These are phyloP conservation scores for Seriola aureovittata DNA, from an alignment of 2,113 vertebrate genomes.

Conservation along the genomic window DNA sequence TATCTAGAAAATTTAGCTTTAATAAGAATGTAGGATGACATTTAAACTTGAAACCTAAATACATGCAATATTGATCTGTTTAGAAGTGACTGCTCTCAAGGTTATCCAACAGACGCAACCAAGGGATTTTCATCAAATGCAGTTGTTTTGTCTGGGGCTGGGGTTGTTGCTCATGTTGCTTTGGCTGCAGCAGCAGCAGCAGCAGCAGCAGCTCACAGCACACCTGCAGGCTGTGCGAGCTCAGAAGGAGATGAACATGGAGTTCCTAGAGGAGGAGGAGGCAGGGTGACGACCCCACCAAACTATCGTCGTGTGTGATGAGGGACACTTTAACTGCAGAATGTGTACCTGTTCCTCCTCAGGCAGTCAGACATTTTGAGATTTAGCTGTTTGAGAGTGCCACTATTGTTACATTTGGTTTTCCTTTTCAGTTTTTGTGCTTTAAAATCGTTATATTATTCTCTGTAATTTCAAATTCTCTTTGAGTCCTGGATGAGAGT, in stretches of 20 bases:
- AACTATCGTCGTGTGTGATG: background rate
- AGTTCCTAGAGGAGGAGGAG: background rate
- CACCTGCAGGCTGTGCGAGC: constrained; percentile 3
- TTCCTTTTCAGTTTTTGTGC: background rate
- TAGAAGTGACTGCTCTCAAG: constrained; percentile 4
- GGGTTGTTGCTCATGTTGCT: background rate
- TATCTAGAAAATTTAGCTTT: background rate
- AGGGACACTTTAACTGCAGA: background rate
- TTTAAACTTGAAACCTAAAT: constrained; percentile 1
- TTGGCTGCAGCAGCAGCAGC: too few relatives aligned
- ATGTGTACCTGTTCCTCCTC: background rate
- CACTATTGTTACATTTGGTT: background rate
- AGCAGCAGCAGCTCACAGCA: background rate
- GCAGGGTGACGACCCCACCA: too few relatives aligned
- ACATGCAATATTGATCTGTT: background rate
- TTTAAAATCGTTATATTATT: background rate
- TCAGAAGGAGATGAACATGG: constrained; percentile 13
- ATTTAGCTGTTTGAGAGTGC: too few relatives aligned
- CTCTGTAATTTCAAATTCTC: background rate
- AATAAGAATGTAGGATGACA: background rate
- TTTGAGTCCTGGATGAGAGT: too few relatives aligned
- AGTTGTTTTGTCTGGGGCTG: too few relatives aligned
- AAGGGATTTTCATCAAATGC: background rate
- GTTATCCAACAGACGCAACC: background rate
- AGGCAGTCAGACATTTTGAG: background rate